phyloP scores from a whole-genome alignment of 2,888 invertebrate genomes.

The Graphium colonna region DNA sequence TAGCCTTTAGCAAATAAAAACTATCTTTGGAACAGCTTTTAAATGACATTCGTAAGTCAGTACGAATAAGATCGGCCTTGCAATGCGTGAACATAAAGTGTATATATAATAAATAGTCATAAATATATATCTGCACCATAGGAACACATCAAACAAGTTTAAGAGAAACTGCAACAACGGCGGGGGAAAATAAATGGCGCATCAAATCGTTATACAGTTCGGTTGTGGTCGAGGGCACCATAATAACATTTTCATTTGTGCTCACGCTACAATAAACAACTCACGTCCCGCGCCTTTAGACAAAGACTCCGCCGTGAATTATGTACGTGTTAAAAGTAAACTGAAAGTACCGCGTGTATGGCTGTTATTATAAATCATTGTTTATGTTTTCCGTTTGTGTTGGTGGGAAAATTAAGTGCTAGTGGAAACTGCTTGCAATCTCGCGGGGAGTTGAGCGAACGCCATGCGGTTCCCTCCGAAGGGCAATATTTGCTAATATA shows the following conservation, averaged over 20 bases:
- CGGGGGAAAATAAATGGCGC: conserved; percentile 1
- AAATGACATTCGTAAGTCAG: no score
- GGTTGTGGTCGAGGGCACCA: conserved; percentile 52
- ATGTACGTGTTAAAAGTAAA: conserved; percentile 81
- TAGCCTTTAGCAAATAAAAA: no score
- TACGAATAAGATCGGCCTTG: no score
- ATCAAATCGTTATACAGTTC: conserved; percentile 24
- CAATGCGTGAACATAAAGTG: no score
- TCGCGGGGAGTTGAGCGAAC: conserved; percentile 52
- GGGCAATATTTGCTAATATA: conserved; percentile 38
- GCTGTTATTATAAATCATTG: conserved; percentile 80
- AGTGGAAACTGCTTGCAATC: conserved; percentile 68
- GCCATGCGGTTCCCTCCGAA: conserved; percentile 46
- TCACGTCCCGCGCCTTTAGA: conserved; percentile 77
- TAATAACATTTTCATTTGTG: conserved; percentile 79
- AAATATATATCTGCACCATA: no score
- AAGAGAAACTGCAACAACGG: background rate
- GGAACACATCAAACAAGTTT: no score
- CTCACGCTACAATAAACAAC: conserved; percentile 78
- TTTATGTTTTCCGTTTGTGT: conserved; percentile 80
- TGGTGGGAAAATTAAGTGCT: conserved; percentile 73
- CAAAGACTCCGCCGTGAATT: conserved; percentile 76
- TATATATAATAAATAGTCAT: no score
- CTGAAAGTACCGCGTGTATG: conserved; percentile 77
- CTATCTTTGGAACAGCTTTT: no score